Evolutionary conservation across 2,113 vertebrate species (phyloP).

Genomic region (Bathybates hornii): DNA sequence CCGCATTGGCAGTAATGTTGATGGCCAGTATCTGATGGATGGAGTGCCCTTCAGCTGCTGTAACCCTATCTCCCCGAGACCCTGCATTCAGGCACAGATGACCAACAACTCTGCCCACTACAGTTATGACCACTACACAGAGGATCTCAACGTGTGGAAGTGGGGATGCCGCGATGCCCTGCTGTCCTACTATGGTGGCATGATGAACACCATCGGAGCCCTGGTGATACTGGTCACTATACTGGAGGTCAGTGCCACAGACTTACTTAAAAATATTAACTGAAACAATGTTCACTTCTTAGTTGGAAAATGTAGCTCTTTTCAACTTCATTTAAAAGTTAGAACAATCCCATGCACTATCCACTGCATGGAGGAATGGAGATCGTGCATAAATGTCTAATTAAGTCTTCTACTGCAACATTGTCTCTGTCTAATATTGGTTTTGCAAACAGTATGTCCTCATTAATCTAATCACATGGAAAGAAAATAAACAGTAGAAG

Average conservation of each 20-base stretch:
- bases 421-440: not conserved
- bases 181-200: constrained; percentile 83
- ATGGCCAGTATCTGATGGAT: constrained; percentile 90
- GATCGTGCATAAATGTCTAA: not conserved
- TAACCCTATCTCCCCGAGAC: constrained; percentile 90
- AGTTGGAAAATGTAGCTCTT: not conserved
- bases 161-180: constrained; percentile 84
- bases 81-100: constrained; percentile 93
- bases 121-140: constrained; percentile 93
- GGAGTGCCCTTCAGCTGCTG: constrained; percentile 98
- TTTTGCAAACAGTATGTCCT: not conserved
- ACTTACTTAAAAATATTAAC: not conserved
- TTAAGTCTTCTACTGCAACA: not conserved
- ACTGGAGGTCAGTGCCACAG: constrained; percentile 80
- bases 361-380: not conserved
- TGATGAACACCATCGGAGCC: constrained; percentile 86
- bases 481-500: not conserved
- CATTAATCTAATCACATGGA: not conserved
- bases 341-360: not conserved
- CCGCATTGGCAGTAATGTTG: constrained; percentile 94
- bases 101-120: constrained; percentile 97
- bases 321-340: not conserved
- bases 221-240: constrained; percentile 78
- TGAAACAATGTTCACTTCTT: not conserved
- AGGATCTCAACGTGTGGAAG: constrained; percentile 94